phyloP scores from a whole-genome alignment of 2,113 vertebrate genomes.

The crab-eating macaque (Macaca fascicularis) region T2T-MFA8v1.1 NC_088385.1:34935001-34935500 shows the following conservation, averaged over 20 bases:
- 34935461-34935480: no score
- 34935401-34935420: background rate
- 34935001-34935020: slow-evolving; percentile 18
- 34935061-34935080: background rate
- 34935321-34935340: background rate
- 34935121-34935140: background rate
- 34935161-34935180: background rate
- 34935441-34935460: background rate
- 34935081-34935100: background rate
- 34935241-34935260: background rate
- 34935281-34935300: background rate
- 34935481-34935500: no score
- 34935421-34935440: background rate
- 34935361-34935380: background rate
- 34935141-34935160: background rate
- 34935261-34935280: background rate
- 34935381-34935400: background rate
- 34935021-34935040: background rate
- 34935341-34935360: background rate
- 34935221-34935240: background rate
- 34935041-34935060: background rate
- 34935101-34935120: background rate
- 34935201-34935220: background rate
- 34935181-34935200: background rate
- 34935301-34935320: background rate